A percentile compares a stretch with the other conserved stretches of the same genome.
Evolutionary conservation across 2,113 vertebrate species (phyloP).

Genomic region (Rhegmatorhina hoffmannsi): DNA sequence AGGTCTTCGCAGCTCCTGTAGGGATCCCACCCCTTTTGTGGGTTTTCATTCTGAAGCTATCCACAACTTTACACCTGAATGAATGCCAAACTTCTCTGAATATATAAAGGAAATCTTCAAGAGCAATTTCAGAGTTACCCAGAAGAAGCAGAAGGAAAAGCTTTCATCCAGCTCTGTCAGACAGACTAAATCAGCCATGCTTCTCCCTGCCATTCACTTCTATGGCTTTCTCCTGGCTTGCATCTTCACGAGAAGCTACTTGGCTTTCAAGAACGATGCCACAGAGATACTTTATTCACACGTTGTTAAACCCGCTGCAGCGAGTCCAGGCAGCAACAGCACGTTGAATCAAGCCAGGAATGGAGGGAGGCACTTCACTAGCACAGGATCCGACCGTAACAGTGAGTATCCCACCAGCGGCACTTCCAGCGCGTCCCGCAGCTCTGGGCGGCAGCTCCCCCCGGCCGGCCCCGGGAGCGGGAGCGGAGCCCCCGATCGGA

Average conservation of each 20-base stretch:
- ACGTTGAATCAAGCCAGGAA: constrained; percentile 89
- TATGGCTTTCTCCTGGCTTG: constrained; percentile 81
- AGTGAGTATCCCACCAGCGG: constrained; percentile 80
- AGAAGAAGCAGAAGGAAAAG: constrained; percentile 55
- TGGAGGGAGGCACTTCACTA: constrained; percentile 82
- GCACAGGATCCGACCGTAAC: constrained; percentile 75
- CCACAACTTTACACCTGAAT: constrained; percentile 87
- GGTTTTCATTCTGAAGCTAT: constrained; percentile 79
- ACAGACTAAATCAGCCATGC: constrained; percentile 76
- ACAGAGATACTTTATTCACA: constrained; percentile 90
- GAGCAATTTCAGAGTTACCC: constrained; percentile 71
- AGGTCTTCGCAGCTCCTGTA: constrained; percentile 64
- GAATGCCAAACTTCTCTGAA: constrained; percentile 80
- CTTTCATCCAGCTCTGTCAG: constrained; percentile 48
- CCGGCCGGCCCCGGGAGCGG: not conserved
- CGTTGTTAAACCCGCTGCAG: constrained; percentile 76
- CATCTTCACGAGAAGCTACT: constrained; percentile 83
- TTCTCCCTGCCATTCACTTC: constrained; percentile 78
- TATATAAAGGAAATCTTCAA: constrained; percentile 80
- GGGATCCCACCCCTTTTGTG: constrained; percentile 79
- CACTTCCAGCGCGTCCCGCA: not conserved
- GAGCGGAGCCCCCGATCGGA: not conserved
- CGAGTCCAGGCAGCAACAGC: constrained; percentile 82
- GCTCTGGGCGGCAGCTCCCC: not conserved
- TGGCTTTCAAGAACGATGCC: constrained; percentile 90